These are phyloP conservation scores for Scophthalmus maximus DNA, from an alignment of 2,113 vertebrate genomes.

Conservation along the genomic window DNA sequence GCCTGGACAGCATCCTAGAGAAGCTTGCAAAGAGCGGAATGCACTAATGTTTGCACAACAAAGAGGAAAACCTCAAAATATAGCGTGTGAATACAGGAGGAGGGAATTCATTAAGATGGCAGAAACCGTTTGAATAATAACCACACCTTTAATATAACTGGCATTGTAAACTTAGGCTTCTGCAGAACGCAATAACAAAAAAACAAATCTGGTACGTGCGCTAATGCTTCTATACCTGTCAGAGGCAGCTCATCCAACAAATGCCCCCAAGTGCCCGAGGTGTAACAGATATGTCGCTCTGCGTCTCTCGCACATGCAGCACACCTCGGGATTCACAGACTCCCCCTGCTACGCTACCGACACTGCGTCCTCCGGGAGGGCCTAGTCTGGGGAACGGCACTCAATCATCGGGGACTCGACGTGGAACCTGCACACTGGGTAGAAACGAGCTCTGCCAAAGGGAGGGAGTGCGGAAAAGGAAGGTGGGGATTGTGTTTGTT, in stretches of 20 bases:
- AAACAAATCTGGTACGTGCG: conserved; percentile 7
- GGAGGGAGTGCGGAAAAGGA: neutral
- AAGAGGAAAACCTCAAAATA: neutral
- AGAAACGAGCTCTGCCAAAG: conserved; percentile 14
- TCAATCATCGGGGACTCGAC: conserved; percentile 48
- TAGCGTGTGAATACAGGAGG: neutral
- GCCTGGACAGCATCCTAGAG: conserved; percentile 5
- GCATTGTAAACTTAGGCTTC: neutral
- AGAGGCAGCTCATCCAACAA: conserved; percentile 38
- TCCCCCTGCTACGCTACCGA: conserved; percentile 13
- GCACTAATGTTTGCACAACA: conserved; percentile 9
- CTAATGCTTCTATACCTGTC: conserved; percentile 3
- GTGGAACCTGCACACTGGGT: conserved; percentile 19
- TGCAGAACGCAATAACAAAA: neutral
- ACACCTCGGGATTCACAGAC: conserved; percentile 15
- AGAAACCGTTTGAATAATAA: neutral
- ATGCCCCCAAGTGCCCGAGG: conserved; percentile 35
- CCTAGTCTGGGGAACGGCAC: conserved; percentile 21
- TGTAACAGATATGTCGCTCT: conserved; percentile 45
- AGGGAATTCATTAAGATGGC: neutral
- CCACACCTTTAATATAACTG: neutral
- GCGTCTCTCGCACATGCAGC: conserved; percentile 4
- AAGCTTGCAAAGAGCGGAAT: conserved; percentile 18
- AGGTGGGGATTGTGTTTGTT: neutral
- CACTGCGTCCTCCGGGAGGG: conserved; percentile 41